These are phyloP conservation scores for Paelopatides confundens DNA, from an alignment of 53 echinoderm and acorn worm species.

Conservation along the genomic window DNA sequence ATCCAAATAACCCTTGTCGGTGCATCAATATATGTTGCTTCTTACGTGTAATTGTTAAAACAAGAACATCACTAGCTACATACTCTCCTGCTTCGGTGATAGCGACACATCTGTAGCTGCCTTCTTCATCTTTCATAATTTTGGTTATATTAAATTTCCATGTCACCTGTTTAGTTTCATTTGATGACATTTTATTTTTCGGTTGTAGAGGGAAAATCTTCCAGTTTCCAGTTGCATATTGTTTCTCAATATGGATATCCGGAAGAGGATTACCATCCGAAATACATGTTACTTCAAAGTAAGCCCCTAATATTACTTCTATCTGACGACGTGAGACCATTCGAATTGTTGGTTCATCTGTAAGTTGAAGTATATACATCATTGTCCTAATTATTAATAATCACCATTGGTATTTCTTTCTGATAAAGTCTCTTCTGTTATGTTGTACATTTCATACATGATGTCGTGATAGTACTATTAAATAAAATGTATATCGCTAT, in stretches of 20 bases:
- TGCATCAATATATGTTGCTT: too few species aligned
- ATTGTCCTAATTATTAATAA: too few species aligned
- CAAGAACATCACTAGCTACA: not conserved
- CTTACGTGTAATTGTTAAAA: not conserved
- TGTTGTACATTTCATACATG: too few species aligned
- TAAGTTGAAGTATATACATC: too few species aligned
- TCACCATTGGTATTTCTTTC: too few species aligned
- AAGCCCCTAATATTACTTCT: not conserved
- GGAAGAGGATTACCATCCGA: not conserved
- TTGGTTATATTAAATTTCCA: not conserved
- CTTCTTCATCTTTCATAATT: not conserved
- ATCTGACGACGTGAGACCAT: not conserved
- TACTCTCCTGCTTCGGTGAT: not conserved
- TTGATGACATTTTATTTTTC: not conserved
- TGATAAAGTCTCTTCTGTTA: too few species aligned
- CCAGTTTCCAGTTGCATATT: not conserved
- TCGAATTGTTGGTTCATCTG: not conserved
- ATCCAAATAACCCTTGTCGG: too few species aligned
- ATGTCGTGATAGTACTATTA: too few species aligned
- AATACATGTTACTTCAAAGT: not conserved
- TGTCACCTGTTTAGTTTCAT: not conserved
- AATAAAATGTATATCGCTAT: too few species aligned
- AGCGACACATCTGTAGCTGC: not conserved
- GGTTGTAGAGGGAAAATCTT: not conserved
- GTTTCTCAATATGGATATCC: not conserved